phyloP scores from a whole-genome alignment of 2,113 vertebrate genomes.

The Notothenia rossii region DNA sequence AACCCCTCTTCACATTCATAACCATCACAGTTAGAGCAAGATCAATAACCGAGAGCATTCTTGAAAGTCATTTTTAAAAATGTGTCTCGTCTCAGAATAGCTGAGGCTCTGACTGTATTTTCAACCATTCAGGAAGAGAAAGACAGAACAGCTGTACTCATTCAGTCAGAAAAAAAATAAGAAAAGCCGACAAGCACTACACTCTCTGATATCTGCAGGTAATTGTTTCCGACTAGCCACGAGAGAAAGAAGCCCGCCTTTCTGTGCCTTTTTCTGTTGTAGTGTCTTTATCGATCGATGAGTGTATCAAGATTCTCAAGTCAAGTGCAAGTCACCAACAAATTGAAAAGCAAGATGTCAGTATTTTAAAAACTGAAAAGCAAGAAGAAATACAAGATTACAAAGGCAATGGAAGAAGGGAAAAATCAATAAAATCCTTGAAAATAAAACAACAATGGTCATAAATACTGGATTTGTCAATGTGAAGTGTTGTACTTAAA shows the following conservation, averaged over 20 bases:
- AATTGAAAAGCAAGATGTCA: neutral
- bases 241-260: neutral
- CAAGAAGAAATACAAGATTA: too few species aligned
- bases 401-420: neutral
- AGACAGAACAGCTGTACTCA: conserved; percentile 1
- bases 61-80: conserved; percentile 1
- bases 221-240: neutral
- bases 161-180: neutral
- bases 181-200: neutral
- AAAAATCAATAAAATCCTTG: neutral
- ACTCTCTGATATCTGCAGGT: neutral
- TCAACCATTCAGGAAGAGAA: conserved; percentile 2
- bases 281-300: neutral
- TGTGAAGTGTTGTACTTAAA: too few species aligned
- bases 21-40: neutral
- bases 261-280: neutral
- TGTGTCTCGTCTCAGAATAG: conserved; percentile 1
- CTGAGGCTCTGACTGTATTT: neutral
- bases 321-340: too few species aligned
- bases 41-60: conserved; percentile 16
- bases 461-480: neutral
- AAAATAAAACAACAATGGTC: neutral
- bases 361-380: neutral
- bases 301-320: neutral
- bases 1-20: neutral